phyloP scores from a whole-genome alignment of 2,113 vertebrate species.

The Mesitornis unicolor region DNA sequence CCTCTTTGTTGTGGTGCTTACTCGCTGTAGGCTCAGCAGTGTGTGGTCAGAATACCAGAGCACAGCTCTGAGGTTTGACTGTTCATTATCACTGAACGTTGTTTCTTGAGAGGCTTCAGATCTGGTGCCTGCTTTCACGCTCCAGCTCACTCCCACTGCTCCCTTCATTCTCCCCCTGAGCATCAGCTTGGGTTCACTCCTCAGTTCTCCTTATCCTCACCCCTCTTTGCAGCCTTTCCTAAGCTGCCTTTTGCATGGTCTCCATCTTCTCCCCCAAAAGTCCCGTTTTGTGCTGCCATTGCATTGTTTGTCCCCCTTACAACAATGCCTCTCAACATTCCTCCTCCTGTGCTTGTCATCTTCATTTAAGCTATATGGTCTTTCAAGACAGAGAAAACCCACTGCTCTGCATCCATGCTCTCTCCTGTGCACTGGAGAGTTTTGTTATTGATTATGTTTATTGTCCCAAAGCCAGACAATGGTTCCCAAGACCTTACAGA shows the following conservation, averaged over 20 bases:
- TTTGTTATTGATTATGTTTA: rapidly evolving
- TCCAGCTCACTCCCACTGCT: rapidly evolving
- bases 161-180: neutral
- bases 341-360: rapidly evolving
- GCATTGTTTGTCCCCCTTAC: neutral
- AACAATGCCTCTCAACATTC: neutral
- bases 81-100: rapidly evolving
- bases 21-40: rapidly evolving
- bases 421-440: neutral
- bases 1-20: neutral
- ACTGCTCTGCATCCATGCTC: neutral
- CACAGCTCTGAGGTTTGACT: neutral
- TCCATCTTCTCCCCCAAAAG: neutral
- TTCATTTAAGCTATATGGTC: neutral
- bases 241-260: rapidly evolving
- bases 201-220: neutral
- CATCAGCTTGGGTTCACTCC: neutral
- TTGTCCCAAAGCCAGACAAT: neutral
- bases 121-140: rapidly evolving
- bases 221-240: neutral
- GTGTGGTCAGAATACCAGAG: neutral
- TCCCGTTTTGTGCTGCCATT: neutral
- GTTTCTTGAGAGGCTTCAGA: neutral
- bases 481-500: neutral
- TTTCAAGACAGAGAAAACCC: neutral